Conservation (phyloP, 2,113 vertebrate genomes). For the Opisthocomus hoazin region DNA sequence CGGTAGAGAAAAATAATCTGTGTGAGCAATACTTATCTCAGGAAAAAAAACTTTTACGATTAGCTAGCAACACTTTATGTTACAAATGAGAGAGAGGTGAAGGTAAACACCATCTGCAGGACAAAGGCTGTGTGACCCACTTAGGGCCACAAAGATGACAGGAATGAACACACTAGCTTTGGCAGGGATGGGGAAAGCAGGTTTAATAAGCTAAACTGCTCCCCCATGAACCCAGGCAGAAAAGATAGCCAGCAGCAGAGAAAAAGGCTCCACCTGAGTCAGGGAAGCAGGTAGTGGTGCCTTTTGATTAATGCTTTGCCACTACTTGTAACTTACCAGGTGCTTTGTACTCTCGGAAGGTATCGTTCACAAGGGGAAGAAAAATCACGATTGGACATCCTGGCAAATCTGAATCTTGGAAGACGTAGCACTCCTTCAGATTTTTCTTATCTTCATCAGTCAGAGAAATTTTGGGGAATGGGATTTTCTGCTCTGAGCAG, state of each 20-base stretch:
- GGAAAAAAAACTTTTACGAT: background rate
- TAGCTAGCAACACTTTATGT: background rate
- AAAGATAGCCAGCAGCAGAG: background rate
- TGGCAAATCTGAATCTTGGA: constrained; percentile 57
- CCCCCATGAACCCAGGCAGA: background rate
- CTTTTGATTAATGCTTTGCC: background rate
- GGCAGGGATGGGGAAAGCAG: background rate
- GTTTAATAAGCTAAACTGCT: background rate
- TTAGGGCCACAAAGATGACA: background rate
- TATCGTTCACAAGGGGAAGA: constrained; percentile 77
- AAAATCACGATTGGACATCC: constrained; percentile 68
- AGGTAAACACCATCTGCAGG: background rate
- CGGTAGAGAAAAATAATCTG: background rate
- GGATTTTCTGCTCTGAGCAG: constrained; percentile 70
- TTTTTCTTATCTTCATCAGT: constrained; percentile 59
- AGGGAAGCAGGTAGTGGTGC: background rate
- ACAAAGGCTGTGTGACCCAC: background rate
- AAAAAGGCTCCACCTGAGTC: background rate
- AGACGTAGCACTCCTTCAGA: constrained; percentile 76
- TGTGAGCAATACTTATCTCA: background rate
- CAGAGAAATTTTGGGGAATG: constrained; percentile 70
- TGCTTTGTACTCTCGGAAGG: constrained; percentile 75
- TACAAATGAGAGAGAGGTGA: background rate
- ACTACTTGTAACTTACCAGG: constrained; percentile 66
- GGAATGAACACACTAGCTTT: background rate